phyloP scores from a whole-genome alignment of 2,113 vertebrate genomes.

The Hippocampus guttulatus region DNA sequence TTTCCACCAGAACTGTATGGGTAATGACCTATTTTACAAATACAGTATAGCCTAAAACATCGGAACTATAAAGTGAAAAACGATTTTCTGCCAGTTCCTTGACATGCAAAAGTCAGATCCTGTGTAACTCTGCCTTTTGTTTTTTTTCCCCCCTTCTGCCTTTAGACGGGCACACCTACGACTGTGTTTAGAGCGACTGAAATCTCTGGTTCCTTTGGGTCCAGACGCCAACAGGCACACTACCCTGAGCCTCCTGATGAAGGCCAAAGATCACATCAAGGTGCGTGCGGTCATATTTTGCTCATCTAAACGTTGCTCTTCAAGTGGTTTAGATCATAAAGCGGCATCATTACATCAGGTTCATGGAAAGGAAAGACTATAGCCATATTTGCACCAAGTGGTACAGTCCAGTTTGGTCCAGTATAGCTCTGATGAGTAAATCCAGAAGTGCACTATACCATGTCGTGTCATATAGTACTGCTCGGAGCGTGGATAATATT shows the following conservation, averaged over 20 bases:
- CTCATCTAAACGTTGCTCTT: background rate
- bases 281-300: constrained; percentile 57
- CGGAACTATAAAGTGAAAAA: background rate
- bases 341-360: background rate
- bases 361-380: background rate
- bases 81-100: background rate
- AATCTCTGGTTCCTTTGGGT: constrained; percentile 86
- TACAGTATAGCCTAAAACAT: too few relatives aligned
- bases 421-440: background rate
- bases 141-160: constrained; percentile 4
- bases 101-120: background rate
- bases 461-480: too few relatives aligned
- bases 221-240: constrained; percentile 86
- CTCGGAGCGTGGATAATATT: background rate
- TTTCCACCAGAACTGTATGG: background rate
- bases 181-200: constrained; percentile 89
- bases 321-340: background rate
- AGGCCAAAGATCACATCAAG: constrained; percentile 91
- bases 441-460: background rate
- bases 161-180: constrained; percentile 87
- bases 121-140: constrained; percentile 1
- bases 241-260: constrained; percentile 89
- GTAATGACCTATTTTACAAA: too few relatives aligned
- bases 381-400: background rate
- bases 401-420: background rate